Evolutionary conservation across 1,140 invertebrate genomes (phyloP), one percentile per base, ranked within the genome.

Genomic region (Oscheius sp.): DNA sequence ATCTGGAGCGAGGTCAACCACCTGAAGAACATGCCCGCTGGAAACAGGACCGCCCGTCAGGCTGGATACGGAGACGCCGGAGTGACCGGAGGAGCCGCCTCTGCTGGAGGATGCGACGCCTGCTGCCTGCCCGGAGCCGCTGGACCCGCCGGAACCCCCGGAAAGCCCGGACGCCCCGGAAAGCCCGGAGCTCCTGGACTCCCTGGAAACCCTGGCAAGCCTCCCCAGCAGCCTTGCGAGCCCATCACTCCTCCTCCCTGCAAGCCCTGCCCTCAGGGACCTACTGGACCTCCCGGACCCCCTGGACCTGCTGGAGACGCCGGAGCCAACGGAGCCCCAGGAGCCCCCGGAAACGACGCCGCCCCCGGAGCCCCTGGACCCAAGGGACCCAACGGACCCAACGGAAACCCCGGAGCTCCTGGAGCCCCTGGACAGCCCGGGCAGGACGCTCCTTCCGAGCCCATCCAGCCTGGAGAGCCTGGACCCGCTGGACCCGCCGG

Each of bases 151-250:
- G 72, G 75, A 52, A 76, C 61, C 10, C 68, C 74, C 42, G 75
- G 75, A 45, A 76, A 76, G 71, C 75, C 75, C 26, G 75, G 75
- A 58, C 58, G 66, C 20, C 64, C 70, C 31, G 75, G 75, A 67
- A 76, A 77, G 74, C 73, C 75, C 52, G 75, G 75, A 69, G 75
- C 75, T 64, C 75, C 75, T 31, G 75, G 75, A 68, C 70, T 76
- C 34, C 75, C 75, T 45, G 75, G 75, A 62, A 73, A 68, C 73
- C 75, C 75, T 35, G 75, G 75, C 67, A 45, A 61, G 36, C 75
- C 75, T 42, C 75, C 75, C 49, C 58, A 61, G 46, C 55, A 68
- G 45, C 75, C 75, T 61, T 76, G 75, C 73, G 75, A 76, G 46
- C 75, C 75, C 29, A 45, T 70, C 73, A 77, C 73, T 58, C 75